Conservation (phyloP, 2,888 invertebrate genomes). For the Tenthredo notha region DNA sequence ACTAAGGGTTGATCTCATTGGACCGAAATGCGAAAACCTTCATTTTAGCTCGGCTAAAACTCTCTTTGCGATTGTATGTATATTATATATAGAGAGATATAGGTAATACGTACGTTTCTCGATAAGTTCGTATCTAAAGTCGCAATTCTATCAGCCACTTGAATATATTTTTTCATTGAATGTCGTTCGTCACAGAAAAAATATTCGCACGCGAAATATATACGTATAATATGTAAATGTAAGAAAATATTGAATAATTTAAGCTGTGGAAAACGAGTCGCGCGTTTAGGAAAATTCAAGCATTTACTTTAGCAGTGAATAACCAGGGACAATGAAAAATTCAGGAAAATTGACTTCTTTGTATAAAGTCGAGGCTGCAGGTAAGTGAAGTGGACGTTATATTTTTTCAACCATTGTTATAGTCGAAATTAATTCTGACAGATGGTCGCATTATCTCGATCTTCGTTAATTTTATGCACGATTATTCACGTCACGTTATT, state of each 20-base stretch:
- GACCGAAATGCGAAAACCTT: not conserved
- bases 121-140: slow-evolving; percentile 34
- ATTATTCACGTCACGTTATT: not conserved
- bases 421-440: not conserved
- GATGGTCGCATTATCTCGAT: not conserved
- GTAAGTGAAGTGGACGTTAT: not conserved
- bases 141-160: slow-evolving; percentile 28
- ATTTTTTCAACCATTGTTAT: not conserved
- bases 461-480: not conserved
- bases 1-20: not conserved
- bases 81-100: not conserved
- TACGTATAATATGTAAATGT: not conserved
- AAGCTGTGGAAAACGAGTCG: not conserved
- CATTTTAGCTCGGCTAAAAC: not conserved
- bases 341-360: not conserved
- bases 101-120: not conserved
- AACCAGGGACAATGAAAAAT: slow-evolving; percentile 2
- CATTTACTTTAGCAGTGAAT: not conserved
- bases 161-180: slow-evolving; percentile 11
- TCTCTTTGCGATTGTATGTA: not conserved
- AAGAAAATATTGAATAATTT: not conserved
- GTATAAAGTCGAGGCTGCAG: not conserved
- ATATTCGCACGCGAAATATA: not conserved
- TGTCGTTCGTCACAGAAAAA: not conserved
- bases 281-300: not conserved